phyloP scores from a whole-genome alignment of 2,113 vertebrate species.

The Kryptolebias marmoratus region DNA sequence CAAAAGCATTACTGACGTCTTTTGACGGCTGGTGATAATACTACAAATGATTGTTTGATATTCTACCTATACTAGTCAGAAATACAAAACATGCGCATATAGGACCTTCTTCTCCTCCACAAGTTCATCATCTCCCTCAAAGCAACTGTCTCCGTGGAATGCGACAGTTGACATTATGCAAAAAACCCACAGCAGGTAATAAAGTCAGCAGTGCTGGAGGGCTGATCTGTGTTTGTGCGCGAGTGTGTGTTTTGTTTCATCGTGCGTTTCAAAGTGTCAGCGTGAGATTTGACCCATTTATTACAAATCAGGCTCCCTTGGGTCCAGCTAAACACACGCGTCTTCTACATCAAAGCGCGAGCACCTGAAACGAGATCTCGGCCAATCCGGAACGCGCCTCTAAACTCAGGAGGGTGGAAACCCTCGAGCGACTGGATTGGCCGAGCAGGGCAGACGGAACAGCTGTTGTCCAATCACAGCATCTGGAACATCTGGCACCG shows the following conservation, averaged over 20 bases:
- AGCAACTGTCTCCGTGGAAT: conserved; percentile 39
- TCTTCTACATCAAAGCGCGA: conserved; percentile 30
- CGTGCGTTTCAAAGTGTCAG: conserved; percentile 13
- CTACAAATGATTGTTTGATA: not conserved
- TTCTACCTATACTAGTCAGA: not conserved
- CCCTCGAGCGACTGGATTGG: conserved; percentile 24
- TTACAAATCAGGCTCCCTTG: conserved; percentile 4
- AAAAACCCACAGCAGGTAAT: conserved; percentile 23
- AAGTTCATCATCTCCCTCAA: conserved; percentile 12
- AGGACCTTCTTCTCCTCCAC: not conserved
- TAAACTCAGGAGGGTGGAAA: conserved; percentile 26
- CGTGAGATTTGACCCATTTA: conserved; percentile 6
- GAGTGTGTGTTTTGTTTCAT: conserved; percentile 14
- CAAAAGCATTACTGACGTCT: no score
- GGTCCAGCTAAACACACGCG: not conserved
- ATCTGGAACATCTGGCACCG: conserved; percentile 67
- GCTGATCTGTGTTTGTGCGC: not conserved
- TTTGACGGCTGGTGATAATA: no score
- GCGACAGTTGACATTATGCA: conserved; percentile 50
- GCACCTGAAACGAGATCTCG: conserved; percentile 43
- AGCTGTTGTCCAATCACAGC: conserved; percentile 66
- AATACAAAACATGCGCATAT: not conserved
- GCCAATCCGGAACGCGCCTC: conserved; percentile 40
- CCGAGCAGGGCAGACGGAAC: conserved; percentile 55
- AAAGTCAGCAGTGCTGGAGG: not conserved